phyloP scores from a whole-genome alignment of 2,888 invertebrate genomes.

The Scrobipalpa atriplicella region DNA sequence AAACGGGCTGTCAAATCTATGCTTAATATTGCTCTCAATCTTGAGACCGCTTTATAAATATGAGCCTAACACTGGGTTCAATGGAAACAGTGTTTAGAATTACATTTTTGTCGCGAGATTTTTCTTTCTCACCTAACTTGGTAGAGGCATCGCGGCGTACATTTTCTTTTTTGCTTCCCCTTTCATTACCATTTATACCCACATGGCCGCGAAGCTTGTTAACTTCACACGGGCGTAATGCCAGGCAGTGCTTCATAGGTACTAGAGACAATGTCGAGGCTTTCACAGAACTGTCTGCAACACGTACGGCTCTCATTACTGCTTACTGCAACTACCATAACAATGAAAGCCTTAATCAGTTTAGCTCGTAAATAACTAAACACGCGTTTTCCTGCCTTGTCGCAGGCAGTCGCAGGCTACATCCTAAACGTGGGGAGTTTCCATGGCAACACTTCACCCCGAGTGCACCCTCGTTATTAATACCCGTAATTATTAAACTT shows the following conservation, averaged over 20 bases:
- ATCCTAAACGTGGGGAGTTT: slow-evolving; percentile 70
- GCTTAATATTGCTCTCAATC: too few relatives aligned
- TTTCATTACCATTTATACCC: not conserved
- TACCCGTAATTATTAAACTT: slow-evolving; percentile 82
- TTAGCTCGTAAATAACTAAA: slow-evolving; percentile 75
- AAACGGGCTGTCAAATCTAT: too few relatives aligned
- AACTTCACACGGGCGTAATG: not conserved
- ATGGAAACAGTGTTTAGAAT: not conserved
- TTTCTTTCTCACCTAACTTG: not conserved
- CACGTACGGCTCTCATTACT: slow-evolving; percentile 23
- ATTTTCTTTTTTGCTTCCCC: not conserved
- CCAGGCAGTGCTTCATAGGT: not conserved
- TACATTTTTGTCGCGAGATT: not conserved
- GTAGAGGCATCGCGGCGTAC: not conserved
- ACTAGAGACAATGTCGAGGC: slow-evolving; percentile 8
- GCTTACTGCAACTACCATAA: slow-evolving; percentile 41
- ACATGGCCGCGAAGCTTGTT: not conserved
- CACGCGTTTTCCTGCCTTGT: slow-evolving; percentile 37
- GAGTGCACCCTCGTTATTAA: slow-evolving; percentile 81
- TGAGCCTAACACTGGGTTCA: too few relatives aligned
- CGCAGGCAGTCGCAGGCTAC: slow-evolving; percentile 65
- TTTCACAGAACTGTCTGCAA: slow-evolving; percentile 12
- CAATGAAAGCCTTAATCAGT: slow-evolving; percentile 77
- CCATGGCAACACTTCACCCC: slow-evolving; percentile 72
- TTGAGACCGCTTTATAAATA: too few relatives aligned